Conservation (phyloP, 1,140 invertebrate genomes). For the Pachypeltis micranthus region DNA sequence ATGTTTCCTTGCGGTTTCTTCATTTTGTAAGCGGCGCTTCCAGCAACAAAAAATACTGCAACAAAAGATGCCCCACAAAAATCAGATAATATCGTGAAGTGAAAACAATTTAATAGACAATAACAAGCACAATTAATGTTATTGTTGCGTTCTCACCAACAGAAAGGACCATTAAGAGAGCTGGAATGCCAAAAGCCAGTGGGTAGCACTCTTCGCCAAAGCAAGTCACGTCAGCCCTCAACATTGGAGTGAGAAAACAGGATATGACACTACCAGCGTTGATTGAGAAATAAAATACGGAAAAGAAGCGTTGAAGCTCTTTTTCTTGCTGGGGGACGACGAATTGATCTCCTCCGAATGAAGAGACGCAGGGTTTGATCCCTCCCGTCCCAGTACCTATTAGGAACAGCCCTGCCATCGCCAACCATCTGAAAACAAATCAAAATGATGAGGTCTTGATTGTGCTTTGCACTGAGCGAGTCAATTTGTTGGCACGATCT, state of each 20-base stretch:
- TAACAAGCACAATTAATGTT: no score
- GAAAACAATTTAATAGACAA: no score
- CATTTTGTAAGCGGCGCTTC: conserved; percentile 63
- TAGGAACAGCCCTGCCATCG: conserved; percentile 64
- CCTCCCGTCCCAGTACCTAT: conserved; percentile 88
- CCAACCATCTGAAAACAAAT: conserved; percentile 43
- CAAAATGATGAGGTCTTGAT: no score
- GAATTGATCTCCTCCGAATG: conserved; percentile 97
- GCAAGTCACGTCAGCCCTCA: conserved; percentile 62
- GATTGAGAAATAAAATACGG: conserved; percentile 87
- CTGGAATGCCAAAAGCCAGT: conserved; percentile 83
- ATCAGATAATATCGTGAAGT: no score
- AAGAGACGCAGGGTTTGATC: conserved; percentile 94
- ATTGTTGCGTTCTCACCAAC: conserved; percentile 43
- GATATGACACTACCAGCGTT: conserved; percentile 85
- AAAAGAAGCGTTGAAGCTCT: conserved; percentile 76
- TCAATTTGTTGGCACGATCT: no score
- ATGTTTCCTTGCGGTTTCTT: conserved; percentile 73
- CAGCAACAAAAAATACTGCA: conserved; percentile 68
- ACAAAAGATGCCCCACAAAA: no score
- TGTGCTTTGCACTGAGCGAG: no score
- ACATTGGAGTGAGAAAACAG: conserved; percentile 75
- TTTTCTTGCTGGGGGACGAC: conserved; percentile 59
- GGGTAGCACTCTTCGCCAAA: conserved; percentile 77
- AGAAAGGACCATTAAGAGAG: conserved; percentile 65